These are phyloP conservation scores for Isoperla grammatica DNA, from an alignment of 2,888 invertebrate species.

Conservation along the genomic window DNA sequence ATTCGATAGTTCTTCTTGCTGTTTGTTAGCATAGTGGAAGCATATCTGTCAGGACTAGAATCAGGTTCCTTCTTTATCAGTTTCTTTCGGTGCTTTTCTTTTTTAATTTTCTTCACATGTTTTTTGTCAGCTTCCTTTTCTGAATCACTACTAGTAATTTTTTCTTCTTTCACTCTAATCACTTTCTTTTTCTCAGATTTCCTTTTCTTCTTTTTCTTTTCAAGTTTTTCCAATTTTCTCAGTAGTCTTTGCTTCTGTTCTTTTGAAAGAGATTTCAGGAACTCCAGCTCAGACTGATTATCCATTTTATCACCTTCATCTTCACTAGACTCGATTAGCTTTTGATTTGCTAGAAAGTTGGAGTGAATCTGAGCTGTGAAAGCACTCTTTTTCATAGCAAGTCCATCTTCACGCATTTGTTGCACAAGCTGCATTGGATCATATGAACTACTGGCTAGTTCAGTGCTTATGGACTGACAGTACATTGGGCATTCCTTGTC, in stretches of 20 bases:
- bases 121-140: background rate
- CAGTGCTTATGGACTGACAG: slow-evolving; percentile 46
- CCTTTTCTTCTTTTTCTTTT: slow-evolving; percentile 34
- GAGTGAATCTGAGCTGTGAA: slow-evolving; percentile 45
- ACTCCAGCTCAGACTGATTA: slow-evolving; percentile 60
- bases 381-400: slow-evolving; percentile 72
- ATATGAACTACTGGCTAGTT: slow-evolving; percentile 41
- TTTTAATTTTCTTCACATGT: background rate
- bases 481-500: slow-evolving; percentile 96
- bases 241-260: slow-evolving; percentile 87
- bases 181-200: background rate
- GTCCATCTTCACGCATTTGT: slow-evolving; percentile 88
- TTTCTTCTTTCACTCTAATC: background rate
- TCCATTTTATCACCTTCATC: slow-evolving; percentile 47
- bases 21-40: too few species aligned
- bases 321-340: slow-evolving; percentile 49
- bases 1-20: too few species aligned
- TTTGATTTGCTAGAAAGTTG: slow-evolving; percentile 35
- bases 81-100: too few species aligned
- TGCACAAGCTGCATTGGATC: slow-evolving; percentile 71
- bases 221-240: slow-evolving; percentile 44
- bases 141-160: too few species aligned
- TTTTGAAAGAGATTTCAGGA: slow-evolving; percentile 75
- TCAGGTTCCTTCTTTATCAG: too few species aligned
- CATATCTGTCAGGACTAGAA: too few species aligned